These are phyloP conservation scores for Eueremaeus valkanovi DNA, from an alignment of 2,888 invertebrate species.

Conservation along the genomic window DNA sequence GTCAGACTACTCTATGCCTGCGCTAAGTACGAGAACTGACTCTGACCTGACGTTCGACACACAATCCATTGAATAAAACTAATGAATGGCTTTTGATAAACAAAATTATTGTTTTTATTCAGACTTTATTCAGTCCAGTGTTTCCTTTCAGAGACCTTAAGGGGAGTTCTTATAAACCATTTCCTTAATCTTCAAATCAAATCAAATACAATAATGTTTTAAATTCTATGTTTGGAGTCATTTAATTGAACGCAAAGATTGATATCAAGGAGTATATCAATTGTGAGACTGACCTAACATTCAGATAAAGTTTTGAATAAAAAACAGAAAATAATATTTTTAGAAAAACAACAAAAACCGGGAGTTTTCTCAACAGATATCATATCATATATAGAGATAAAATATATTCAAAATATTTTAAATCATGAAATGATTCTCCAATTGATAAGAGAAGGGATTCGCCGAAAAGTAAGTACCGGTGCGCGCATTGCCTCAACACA, in stretches of 20 bases:
- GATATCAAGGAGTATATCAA: conserved; percentile 11
- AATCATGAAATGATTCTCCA: background rate
- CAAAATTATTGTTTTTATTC: conserved; percentile 23
- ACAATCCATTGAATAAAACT: background rate
- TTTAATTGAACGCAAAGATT: conserved; percentile 4
- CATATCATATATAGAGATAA: background rate
- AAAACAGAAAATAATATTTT: background rate
- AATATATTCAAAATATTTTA: background rate
- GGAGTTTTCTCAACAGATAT: background rate
- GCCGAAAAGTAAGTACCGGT: background rate
- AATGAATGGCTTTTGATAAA: background rate
- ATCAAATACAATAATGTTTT: background rate
- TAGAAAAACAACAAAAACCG: background rate
- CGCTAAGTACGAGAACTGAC: background rate
- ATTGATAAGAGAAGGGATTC: background rate
- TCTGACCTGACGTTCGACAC: conserved; percentile 2
- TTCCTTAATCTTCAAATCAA: conserved; percentile 10
- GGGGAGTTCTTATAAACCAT: background rate
- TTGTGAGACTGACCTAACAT: background rate
- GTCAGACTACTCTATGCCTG: background rate
- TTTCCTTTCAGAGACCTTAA: background rate
- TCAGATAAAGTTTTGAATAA: conserved; percentile 17
- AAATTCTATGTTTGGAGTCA: background rate
- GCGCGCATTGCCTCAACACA: background rate
- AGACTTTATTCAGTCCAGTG: background rate